These are phyloP conservation scores for Cuniculus paca DNA, from an alignment of 2,797 vertebrate species.

Conservation along the genomic window DNA sequence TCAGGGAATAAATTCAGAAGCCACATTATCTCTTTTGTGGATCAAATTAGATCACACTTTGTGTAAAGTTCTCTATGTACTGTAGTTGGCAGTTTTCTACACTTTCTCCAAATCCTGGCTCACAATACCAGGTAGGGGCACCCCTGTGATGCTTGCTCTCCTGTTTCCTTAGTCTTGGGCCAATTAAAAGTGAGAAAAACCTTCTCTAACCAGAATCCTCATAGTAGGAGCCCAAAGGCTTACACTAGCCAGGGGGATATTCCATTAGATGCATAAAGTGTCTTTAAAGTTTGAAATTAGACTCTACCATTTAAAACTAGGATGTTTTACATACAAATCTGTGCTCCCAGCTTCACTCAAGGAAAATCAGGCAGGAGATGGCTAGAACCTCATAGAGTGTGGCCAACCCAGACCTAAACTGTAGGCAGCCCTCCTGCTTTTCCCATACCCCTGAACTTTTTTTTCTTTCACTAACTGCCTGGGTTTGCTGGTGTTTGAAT, in stretches of 20 bases:
- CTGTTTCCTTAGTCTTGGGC: neutral
- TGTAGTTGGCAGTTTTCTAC: neutral
- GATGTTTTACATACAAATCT: slow-evolving; percentile 23
- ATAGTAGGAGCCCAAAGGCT: neutral
- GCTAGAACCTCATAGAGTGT: neutral
- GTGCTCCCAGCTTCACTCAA: neutral
- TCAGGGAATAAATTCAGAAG: neutral
- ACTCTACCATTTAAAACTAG: slow-evolving; percentile 34
- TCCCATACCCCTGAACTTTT: neutral
- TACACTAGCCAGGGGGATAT: neutral
- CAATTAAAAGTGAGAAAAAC: neutral
- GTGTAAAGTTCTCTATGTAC: neutral
- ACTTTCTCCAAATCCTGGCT: neutral
- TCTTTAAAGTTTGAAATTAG: slow-evolving; percentile 29
- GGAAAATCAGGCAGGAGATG: slow-evolving; percentile 23
- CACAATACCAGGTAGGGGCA: neutral
- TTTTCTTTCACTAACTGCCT: neutral
- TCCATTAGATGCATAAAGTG: neutral
- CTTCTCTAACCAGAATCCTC: neutral
- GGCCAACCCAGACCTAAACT: neutral
- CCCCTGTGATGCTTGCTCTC: rapidly evolving
- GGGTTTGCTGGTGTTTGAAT: neutral
- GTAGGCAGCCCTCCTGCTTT: neutral
- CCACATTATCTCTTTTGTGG: neutral
- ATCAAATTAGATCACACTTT: neutral